Base-by-base conservation (phyloP, 2,888 invertebrate genomes). In the Cerastoderma edule region DNA sequence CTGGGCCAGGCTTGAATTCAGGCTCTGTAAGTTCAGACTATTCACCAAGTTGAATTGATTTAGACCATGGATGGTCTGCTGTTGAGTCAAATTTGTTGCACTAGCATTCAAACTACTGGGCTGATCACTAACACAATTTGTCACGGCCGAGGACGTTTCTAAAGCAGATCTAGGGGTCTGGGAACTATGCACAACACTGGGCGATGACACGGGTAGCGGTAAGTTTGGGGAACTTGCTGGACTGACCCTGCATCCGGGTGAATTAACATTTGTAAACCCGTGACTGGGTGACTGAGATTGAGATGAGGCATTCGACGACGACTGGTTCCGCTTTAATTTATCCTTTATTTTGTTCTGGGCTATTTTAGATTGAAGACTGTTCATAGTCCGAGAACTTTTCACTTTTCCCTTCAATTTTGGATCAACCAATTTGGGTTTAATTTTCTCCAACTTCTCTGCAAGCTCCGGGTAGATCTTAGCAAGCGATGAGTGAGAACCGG, bases 281-380 rank as follows among this genome's bases (percentile, higher is more conserved):
- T 83, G 82, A 46, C 77, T 83, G 2, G 84, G 85, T 27, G 85
- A 86, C 71, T 85, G 85, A 6, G 85, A 85, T 66, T 86, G 85
- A 10, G 84, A 85, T 35, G 85, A 82, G 8, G 79, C 70, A 39
- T 80, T 75, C 13, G 83, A 78, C 27, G 83, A 79, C 48, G 84
- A 80, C 50, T 85, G 83, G 77, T 78, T 85, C 54, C 83, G 87
- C 81, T 90, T 91, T 67, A 91, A 81, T 74, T 93, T 93, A 80
- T 92, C 92, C 76, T 92, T 90, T 30, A 93, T 91, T 83, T 90
- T 91, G 79, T 92, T 93, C 80, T 92, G 92, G 74, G 92, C 92
- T 78, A 93, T 92, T 87, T 92, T 92, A 44, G 91, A 92, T 82
- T 93, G 92, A 57, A 93, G 83, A 72, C 91, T 89, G 79, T 92